Base-by-base conservation (phyloP, 1,140 invertebrate genomes). In the Drosophila sucinea region DNA sequence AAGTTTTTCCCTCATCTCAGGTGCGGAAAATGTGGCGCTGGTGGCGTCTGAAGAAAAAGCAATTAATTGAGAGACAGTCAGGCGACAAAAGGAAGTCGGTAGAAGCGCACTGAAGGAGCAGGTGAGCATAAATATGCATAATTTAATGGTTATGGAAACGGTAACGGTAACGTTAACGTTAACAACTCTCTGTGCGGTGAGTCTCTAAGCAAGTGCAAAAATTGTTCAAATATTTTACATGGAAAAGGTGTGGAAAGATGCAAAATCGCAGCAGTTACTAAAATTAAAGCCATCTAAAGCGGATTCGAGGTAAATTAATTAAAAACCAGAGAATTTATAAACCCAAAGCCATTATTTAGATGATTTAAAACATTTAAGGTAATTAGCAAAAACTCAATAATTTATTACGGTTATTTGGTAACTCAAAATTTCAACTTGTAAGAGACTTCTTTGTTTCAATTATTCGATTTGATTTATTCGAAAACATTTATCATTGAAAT, bases 121-220 rank as follows among this genome's bases (percentile, higher is more conserved):
- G 78, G 82, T 86, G 83, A 74, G 79, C 83, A 87, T 85, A 82
- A 87, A 87, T 87, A 72, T 87, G 72, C 79, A 85, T 85, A 87
- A 85, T 76, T 82, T 67, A 72, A 51, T 40, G 1, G 17, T 17
- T 11, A 38, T 38, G 58, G 32, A 54, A 62, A 8, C 25, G 61
- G 41, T 33, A 56, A 65, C 10, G 25, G 64, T 30, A 68, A 7
- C 23, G 60, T 32, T 32, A 55, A 65, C 10, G 25, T 60, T 30
- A 68, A 67, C 67, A 83, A 72, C 67, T 77, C 44, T 51, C 23
- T 23, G 23, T 0, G 10, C 11, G 10, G 35, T 38, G 35, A 38
- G 35, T 38, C 17, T 23, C 38, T 40, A 1, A 51, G 79, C 64
- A 68, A 62, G 60, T 44, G 27, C 44, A 63, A 76, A 51, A 44